phyloP scores from a whole-genome alignment of 2,113 vertebrate genomes.

The Rhinopomastus cyanomelas region DNA sequence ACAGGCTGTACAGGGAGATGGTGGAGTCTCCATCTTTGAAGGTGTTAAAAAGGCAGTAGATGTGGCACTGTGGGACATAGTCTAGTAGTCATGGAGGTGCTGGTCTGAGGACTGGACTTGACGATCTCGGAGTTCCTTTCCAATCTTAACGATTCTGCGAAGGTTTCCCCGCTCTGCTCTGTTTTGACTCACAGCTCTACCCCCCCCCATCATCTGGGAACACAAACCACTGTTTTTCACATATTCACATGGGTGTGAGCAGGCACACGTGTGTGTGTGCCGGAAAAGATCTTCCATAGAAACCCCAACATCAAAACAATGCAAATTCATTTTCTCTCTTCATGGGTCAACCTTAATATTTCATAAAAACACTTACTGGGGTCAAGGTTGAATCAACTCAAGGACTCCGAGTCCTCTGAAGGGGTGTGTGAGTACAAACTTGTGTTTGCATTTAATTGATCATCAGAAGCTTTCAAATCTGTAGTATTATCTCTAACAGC shows the following conservation, averaged over 20 bases:
- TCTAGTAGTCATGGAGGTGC: no score
- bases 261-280: accelerated
- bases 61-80: no score
- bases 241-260: accelerated
- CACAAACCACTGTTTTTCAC: not conserved
- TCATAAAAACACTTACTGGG: not conserved
- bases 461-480: conserved; percentile 50
- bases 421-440: not conserved
- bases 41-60: no score
- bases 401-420: conserved; percentile 16
- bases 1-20: no score
- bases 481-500: conserved; percentile 37
- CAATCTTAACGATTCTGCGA: no score
- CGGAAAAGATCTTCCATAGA: not conserved
- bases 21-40: no score
- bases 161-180: not conserved
- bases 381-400: conserved; percentile 43
- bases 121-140: no score
- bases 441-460: conserved; percentile 65
- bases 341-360: conserved; percentile 15
- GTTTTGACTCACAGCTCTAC: accelerated
- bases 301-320: not conserved
- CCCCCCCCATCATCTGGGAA: not conserved
- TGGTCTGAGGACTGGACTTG: no score
- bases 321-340: not conserved